Conservation (phyloP, 2,888 invertebrate genomes). For the Cotesia congregata region DNA sequence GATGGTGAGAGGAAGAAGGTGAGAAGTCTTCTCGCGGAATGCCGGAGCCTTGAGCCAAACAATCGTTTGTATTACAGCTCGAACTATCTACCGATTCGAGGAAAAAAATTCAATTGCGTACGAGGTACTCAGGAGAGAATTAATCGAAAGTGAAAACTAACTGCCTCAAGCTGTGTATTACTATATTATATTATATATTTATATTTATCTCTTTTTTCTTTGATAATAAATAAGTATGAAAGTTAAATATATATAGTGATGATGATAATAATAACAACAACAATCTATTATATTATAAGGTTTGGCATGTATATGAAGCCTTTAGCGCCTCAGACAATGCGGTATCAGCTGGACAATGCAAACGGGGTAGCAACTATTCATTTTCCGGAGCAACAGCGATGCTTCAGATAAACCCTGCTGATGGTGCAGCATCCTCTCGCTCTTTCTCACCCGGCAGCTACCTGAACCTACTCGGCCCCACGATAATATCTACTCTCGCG, state of each 20-base stretch:
- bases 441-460: constrained; percentile 47
- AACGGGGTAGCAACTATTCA: constrained; percentile 57
- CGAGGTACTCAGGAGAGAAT: constrained; percentile 16
- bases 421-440: constrained; percentile 22
- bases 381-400: constrained; percentile 56
- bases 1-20: constrained; percentile 3
- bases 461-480: constrained; percentile 42
- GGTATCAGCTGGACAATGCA: constrained; percentile 24
- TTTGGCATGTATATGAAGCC: constrained; percentile 62
- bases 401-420: constrained; percentile 56
- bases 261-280: not conserved
- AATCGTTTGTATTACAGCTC: constrained; percentile 30
- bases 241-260: not conserved
- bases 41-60: constrained; percentile 28
- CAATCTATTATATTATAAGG: constrained; percentile 38
- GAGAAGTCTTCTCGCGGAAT: constrained; percentile 26
- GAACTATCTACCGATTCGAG: constrained; percentile 26
- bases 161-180: constrained; percentile 6
- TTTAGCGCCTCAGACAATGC: constrained; percentile 63
- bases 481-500: constrained; percentile 49
- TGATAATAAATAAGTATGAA: not conserved
- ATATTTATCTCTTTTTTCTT: not conserved
- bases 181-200: not conserved
- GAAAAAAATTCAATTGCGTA: constrained; percentile 36
- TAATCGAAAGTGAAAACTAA: constrained; percentile 31